Base-by-base conservation (phyloP, 2,888 invertebrate species). In the Synanthedon formicaeformis region DNA sequence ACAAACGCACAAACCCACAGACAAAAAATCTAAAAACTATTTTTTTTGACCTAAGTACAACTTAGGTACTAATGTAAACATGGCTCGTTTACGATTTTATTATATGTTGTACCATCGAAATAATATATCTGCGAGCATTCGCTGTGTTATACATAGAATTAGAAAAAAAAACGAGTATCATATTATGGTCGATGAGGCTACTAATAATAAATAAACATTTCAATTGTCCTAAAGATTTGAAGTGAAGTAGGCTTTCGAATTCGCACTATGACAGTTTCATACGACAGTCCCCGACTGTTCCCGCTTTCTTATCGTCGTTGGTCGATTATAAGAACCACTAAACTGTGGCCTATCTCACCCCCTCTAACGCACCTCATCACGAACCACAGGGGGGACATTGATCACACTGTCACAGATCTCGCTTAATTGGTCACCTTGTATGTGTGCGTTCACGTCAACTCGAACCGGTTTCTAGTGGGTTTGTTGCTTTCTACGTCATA, bases 401-500 rank as follows among this genome's bases (percentile, higher is more conserved):
- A 72, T 76, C 73, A 66, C 63, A 63, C 71, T 78, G 78, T 81
- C 80, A 75, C 71, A 78, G 85, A 70, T 71, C 83, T 74, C 62
- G 67, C 72, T 79, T 78, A 78, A 82, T 80, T 84, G 84, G 85
- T 74, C 73, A 72, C 57, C 68, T 72, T 79, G 70, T 73, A 67
- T 80, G 81, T 81, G 81, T 82, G 82, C 69, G 74, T 80, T 78
- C 76, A 79, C 71, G 78, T 81, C 75, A 72, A 71, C 71, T 69
- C 57, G 67, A 75, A 85, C 85, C 85, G 85, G 85, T 85, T 82
- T 68, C 64, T 75, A 66, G 71, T 73, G 70, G 72, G 71, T 71
- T 71, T 76, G 73, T 76, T 75, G 79, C 80, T 79, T 78, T 80
- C 80, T 76, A 81, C 80, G 81, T 82, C 79, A 84, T 75, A 78